phyloP scores from a whole-genome alignment of 2,113 vertebrate species.

The Pithys albifrons region DNA sequence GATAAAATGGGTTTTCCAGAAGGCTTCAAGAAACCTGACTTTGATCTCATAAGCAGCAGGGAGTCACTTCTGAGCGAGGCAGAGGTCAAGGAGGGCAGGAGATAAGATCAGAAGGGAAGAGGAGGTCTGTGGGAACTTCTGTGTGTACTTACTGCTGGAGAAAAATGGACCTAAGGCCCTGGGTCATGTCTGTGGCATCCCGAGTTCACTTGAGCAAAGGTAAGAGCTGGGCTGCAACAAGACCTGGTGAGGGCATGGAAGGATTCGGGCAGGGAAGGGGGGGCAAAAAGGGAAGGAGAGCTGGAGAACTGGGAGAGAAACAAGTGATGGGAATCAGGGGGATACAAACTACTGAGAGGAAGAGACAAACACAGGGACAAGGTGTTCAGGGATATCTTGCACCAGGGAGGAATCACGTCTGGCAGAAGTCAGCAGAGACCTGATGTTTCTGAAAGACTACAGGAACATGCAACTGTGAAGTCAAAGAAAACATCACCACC shows the following conservation, averaged over 20 bases:
- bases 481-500: neutral
- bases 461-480: neutral
- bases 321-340: neutral
- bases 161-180: neutral
- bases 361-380: neutral
- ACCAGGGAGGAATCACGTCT: neutral
- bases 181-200: neutral
- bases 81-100: conserved; percentile 32
- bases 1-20: conserved; percentile 8
- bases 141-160: neutral
- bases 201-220: neutral
- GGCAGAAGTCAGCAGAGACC: neutral
- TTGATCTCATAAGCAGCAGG: conserved; percentile 28
- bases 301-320: neutral
- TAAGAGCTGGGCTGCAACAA: neutral
- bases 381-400: neutral
- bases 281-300: neutral
- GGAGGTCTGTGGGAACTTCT: conserved; percentile 7
- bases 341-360: neutral
- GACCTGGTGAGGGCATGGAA: neutral
- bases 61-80: conserved; percentile 6
- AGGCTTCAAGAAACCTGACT: conserved; percentile 16
- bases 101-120: conserved; percentile 45
- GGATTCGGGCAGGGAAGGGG: neutral
- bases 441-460: neutral